Conservation (phyloP, 2,888 invertebrate species). For the Sarcophaga caerulescens region DNA sequence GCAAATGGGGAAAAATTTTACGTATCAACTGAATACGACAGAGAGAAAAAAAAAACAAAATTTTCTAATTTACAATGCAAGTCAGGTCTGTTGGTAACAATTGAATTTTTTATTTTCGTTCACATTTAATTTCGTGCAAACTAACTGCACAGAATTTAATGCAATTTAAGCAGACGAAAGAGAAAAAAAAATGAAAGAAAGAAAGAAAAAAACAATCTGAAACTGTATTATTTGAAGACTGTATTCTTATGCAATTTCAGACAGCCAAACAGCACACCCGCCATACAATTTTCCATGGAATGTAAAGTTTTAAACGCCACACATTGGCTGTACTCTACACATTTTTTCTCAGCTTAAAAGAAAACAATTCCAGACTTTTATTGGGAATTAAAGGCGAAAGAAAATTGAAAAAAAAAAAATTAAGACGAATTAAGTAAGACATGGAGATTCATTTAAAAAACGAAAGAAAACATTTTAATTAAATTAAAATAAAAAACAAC, state of each 20-base stretch:
- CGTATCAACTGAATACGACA: no score
- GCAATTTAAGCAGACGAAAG: background rate
- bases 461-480: background rate
- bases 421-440: slow-evolving; percentile 6
- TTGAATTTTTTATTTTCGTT: slow-evolving; percentile 39
- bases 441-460: background rate
- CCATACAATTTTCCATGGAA: slow-evolving; percentile 31
- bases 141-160: slow-evolving; percentile 28
- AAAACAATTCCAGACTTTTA: slow-evolving; percentile 12
- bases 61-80: slow-evolving; percentile 49
- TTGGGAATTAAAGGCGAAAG: background rate
- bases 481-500: no score
- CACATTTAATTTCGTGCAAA: slow-evolving; percentile 41
- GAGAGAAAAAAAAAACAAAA: no score
- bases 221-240: slow-evolving; percentile 21
- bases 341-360: slow-evolving; percentile 7
- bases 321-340: background rate
- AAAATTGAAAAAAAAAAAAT: background rate
- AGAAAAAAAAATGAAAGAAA: no score
- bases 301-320: slow-evolving; percentile 20
- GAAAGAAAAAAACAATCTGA: background rate
- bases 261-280: no score
- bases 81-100: slow-evolving; percentile 47
- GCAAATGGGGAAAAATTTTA: background rate
- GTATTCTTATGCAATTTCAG: slow-evolving; percentile 48